Conservation (phyloP, 2,797 vertebrate genomes). For the Myotis daubentonii region DNA sequence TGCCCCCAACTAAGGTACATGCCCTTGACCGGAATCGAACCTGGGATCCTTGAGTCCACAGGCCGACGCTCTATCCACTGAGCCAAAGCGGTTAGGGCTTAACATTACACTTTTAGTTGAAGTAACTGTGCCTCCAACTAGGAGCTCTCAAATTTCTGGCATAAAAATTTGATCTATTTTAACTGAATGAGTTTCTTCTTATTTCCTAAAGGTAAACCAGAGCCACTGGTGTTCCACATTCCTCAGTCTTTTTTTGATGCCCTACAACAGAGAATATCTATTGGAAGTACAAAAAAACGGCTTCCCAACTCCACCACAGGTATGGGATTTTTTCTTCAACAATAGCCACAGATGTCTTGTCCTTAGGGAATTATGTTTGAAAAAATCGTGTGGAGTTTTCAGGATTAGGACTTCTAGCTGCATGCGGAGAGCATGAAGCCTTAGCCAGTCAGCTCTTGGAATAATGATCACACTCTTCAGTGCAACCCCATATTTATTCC, state of each 20-base stretch:
- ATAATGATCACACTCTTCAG: background rate
- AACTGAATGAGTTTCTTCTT: background rate
- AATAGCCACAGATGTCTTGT: background rate
- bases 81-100: too few relatives aligned
- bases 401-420: background rate
- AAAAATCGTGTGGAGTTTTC: background rate
- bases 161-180: conserved; percentile 13
- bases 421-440: background rate
- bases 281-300: conserved; percentile 92
- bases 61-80: too few relatives aligned
- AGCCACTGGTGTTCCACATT: conserved; percentile 93
- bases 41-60: too few relatives aligned
- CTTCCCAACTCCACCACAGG: conserved; percentile 94
- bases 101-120: conserved; percentile 61
- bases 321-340: conserved; percentile 67
- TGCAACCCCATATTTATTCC: background rate
- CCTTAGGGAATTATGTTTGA: background rate
- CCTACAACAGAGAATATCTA: conserved; percentile 93
- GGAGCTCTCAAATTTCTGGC: conserved; percentile 45
- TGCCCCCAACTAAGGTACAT: too few relatives aligned
- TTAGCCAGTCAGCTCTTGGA: background rate
- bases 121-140: background rate
- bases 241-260: conserved; percentile 95
- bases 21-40: too few relatives aligned
- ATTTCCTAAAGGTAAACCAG: conserved; percentile 89